phyloP scores from a whole-genome alignment of 1,140 invertebrate genomes.

The Riptortus pedestris region DNA sequence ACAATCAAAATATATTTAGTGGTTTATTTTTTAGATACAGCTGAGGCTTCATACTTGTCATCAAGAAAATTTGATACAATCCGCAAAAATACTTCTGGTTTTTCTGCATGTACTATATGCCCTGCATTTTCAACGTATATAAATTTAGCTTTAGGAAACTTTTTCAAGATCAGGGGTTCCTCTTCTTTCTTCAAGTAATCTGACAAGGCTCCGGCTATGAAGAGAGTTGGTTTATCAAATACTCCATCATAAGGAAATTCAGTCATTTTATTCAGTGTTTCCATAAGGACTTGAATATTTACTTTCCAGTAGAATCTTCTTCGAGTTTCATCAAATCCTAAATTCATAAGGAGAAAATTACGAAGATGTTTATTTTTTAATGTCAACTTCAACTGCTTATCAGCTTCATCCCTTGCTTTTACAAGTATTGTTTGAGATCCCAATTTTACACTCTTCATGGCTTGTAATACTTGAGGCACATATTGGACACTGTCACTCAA shows the following conservation, averaged over 20 bases:
- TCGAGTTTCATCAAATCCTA: conserved; percentile 49
- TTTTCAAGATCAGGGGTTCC: conserved; percentile 51
- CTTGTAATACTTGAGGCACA: conserved; percentile 52
- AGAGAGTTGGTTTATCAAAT: conserved; percentile 60
- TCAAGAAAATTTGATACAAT: not conserved
- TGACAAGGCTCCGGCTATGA: conserved; percentile 70
- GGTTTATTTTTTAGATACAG: not conserved
- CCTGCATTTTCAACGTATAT: conserved; percentile 66
- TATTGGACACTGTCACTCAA: conserved; percentile 50
- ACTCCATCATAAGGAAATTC: conserved; percentile 46
- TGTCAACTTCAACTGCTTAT: conserved; percentile 40
- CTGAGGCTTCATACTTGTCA: not conserved
- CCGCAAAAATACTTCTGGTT: conserved; percentile 43
- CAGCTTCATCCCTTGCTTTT: conserved; percentile 49
- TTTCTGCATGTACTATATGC: conserved; percentile 86
- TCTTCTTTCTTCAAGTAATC: conserved; percentile 60
- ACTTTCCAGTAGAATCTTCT: conserved; percentile 53
- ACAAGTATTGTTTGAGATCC: conserved; percentile 46
- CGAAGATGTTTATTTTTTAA: conserved; percentile 39
- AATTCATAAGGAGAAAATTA: conserved; percentile 65
- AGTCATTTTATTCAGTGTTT: conserved; percentile 51
- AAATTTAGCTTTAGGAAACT: conserved; percentile 70
- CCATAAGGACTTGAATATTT: conserved; percentile 57
- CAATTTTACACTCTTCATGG: conserved; percentile 50
- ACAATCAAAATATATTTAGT: no score